Base-by-base conservation (phyloP, 1,140 invertebrate genomes). In the Goniozus legneri region DNA sequence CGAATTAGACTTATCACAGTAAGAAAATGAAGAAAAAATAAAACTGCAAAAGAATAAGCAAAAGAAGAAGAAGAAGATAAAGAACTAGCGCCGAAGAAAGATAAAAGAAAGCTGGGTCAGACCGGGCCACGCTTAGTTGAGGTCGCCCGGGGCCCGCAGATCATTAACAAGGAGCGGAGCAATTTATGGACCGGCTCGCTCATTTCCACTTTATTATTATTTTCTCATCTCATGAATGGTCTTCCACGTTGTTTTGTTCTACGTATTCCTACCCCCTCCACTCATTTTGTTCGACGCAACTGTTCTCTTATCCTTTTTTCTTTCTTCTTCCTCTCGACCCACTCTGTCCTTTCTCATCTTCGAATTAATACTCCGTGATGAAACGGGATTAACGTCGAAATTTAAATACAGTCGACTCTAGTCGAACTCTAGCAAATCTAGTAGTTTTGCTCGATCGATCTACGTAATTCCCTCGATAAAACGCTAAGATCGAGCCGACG, bases 121-220 rank as follows among this genome's bases (percentile, higher is more conserved):
- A 64, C 58, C 58, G 56, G 63, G 67, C 64, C 61, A 64, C 66
- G 67, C 70, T 71, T 67, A 69, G 68, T 54, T 66, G 69, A 73
- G 71, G 70, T 73, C 70, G 67, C 66, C 67, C 54, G 60, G 59
- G 71, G 70, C 64, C 62, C 60, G 63, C 62, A 65, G 70, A 74
- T 70, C 70, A 74, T 75, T 75, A 75, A 74, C 70, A 75, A 74
- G 73, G 66, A 75, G 71, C 73, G 65, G 64, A 72, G 65, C 68
- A 75, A 73, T 75, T 75, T 75, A 75, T 75, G 73, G 71, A 71
- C 66, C 65, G 67, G 62, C 69, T 73, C 66, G 63, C 70, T 74
- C 70, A 75, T 73, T 74, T 71, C 67, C 70, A 75, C 72, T 73
- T 75, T 74, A 75, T 75, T 75, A 74, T 75, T 75, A 75, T 75